Percentiles rank a stretch among this genome's conserved stretches.
These are phyloP conservation scores for Smutsia temminckii DNA, from an alignment of 2,797 vertebrate species.

Conservation along the genomic window DNA sequence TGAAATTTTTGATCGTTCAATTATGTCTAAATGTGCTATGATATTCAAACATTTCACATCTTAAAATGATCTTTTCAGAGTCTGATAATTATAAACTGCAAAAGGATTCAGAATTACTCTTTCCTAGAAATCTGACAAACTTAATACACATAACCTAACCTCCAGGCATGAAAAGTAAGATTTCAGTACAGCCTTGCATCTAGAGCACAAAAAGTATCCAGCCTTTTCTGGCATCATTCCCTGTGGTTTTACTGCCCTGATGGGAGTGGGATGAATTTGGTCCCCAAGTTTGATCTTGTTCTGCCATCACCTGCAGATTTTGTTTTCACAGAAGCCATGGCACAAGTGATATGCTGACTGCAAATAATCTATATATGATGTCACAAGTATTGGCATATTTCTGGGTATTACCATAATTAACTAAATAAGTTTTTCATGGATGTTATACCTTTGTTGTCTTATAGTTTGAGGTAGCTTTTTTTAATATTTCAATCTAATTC, in stretches of 20 bases:
- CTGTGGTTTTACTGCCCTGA: background rate
- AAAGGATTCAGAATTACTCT: background rate
- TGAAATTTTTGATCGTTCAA: background rate
- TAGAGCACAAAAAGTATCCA: background rate
- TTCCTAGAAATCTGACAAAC: background rate
- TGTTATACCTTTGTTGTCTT: background rate
- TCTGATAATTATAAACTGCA: background rate
- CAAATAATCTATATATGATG: background rate
- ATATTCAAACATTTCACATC: background rate
- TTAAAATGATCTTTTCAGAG: background rate
- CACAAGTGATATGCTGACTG: background rate
- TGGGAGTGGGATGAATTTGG: background rate
- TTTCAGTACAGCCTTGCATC: rapidly evolving
- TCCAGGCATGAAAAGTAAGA: background rate
- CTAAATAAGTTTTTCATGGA: background rate
- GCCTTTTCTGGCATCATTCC: background rate
- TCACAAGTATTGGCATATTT: background rate
- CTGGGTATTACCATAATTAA: background rate
- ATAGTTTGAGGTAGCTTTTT: background rate
- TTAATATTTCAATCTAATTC: background rate
- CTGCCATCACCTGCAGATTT: background rate
- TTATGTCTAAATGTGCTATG: background rate
- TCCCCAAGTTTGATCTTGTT: background rate
- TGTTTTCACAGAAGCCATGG: background rate
- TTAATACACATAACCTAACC: background rate